Evolutionary conservation across 2,113 vertebrate species (phyloP).

Genomic region (Sturnira hondurensis): DNA sequence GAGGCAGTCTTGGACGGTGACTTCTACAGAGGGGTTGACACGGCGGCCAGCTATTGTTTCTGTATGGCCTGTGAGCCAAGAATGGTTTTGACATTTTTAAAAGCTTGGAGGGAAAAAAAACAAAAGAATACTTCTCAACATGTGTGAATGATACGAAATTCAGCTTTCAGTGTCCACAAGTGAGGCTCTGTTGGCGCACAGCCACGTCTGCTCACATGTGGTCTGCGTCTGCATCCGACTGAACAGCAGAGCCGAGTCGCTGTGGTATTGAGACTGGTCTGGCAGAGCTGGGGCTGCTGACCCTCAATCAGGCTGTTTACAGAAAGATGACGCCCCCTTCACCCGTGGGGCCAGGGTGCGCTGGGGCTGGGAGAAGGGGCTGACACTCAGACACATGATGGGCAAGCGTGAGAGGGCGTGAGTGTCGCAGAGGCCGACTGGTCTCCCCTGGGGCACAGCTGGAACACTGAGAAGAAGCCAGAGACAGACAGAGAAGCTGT

Average conservation of each 20-base stretch:
- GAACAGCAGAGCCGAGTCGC: too few species aligned
- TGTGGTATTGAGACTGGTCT: background rate
- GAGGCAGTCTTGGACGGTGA: background rate
- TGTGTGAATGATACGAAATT: background rate
- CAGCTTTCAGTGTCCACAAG: background rate
- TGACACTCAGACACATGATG: background rate
- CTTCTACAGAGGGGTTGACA: too few species aligned
- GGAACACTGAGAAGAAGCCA: background rate
- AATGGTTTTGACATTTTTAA: background rate
- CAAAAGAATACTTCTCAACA: background rate
- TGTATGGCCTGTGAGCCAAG: background rate
- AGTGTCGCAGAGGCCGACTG: fast-evolving
- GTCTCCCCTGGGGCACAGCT: background rate
- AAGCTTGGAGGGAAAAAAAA: background rate
- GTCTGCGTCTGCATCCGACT: background rate
- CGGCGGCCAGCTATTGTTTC: background rate
- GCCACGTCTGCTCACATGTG: background rate
- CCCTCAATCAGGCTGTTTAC: background rate
- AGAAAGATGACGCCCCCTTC: background rate
- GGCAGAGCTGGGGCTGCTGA: background rate
- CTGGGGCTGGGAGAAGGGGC: background rate
- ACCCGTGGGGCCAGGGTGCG: background rate
- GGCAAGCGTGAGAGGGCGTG: background rate
- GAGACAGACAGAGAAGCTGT: background rate
- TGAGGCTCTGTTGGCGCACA: fast-evolving